Conservation (phyloP, 2,888 invertebrate species). For the Heliconius ethilla region DNA sequence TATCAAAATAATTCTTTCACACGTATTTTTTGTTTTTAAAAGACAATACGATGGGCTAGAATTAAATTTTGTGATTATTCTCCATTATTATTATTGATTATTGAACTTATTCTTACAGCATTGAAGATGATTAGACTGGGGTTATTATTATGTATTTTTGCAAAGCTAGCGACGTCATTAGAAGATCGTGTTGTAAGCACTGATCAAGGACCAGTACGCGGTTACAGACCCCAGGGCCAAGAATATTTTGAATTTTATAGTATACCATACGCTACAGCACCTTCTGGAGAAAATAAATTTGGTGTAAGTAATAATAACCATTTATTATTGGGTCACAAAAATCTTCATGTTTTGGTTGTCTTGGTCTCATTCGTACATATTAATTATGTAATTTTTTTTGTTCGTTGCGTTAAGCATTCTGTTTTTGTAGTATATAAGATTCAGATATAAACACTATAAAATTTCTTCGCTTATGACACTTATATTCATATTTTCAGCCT, state of each 20-base stretch:
- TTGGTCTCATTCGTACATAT: too few relatives aligned
- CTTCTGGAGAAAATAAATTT: slow-evolving; percentile 55
- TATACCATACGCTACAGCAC: slow-evolving; percentile 65
- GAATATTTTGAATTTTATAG: slow-evolving; percentile 55
- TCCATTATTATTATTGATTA: background rate
- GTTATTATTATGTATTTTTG: slow-evolving; percentile 4
- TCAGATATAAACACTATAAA: too few relatives aligned
- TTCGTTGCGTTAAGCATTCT: too few relatives aligned
- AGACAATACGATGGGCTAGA: too few relatives aligned
- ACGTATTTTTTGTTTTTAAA: too few relatives aligned
- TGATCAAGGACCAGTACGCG: slow-evolving; percentile 56
- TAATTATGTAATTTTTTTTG: too few relatives aligned
- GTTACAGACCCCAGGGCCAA: slow-evolving; percentile 49
- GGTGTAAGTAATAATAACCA: slow-evolving; percentile 41
- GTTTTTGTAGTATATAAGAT: too few relatives aligned
- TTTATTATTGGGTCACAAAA: background rate
- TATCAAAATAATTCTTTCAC: too few relatives aligned
- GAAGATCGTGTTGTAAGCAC: slow-evolving; percentile 47
- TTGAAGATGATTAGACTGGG: background rate
- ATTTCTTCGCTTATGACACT: background rate
- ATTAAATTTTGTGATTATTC: too few relatives aligned
- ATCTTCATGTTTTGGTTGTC: too few relatives aligned
- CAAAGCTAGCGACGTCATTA: background rate
- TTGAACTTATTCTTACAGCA: background rate
- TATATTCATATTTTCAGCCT: slow-evolving; percentile 46